Percentiles rank a stretch among this genome's conserved stretches.
Conservation (phyloP, 2,888 invertebrate species). For the Muscina levida region DNA sequence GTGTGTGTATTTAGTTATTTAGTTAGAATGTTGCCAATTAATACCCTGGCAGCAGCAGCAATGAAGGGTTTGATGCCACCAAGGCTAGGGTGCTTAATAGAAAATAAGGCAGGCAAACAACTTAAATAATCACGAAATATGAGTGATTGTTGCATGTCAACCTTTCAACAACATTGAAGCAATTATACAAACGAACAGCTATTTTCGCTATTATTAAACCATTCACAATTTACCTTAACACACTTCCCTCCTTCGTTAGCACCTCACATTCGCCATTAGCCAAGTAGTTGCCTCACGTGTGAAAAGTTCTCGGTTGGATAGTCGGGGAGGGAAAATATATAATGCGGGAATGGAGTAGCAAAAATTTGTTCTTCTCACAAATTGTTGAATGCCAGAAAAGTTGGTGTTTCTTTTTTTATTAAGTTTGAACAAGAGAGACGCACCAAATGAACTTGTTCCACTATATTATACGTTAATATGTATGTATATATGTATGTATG, state of each 20-base stretch:
- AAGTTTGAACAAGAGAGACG: background rate
- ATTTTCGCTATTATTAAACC: conserved; percentile 34
- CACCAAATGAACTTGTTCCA: background rate
- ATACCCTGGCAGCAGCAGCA: conserved; percentile 14
- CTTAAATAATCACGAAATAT: conserved; percentile 49
- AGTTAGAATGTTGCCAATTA: conserved; percentile 3
- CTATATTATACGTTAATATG: background rate
- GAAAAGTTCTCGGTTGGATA: too few species aligned
- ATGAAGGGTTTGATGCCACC: conserved; percentile 1
- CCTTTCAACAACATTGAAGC: conserved; percentile 53
- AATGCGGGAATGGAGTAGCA: too few species aligned
- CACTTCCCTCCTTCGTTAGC: background rate
- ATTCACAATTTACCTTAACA: conserved; percentile 23
- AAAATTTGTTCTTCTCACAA: background rate
- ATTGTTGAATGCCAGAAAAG: conserved; percentile 7
- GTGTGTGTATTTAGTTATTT: too few species aligned
- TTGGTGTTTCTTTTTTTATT: background rate
- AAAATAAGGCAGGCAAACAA: background rate
- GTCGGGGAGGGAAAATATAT: too few species aligned
- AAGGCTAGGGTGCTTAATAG: background rate
- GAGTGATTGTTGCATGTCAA: conserved; percentile 60
- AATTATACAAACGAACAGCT: conserved; percentile 54
- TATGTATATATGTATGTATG: background rate
- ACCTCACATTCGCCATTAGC: too few species aligned
- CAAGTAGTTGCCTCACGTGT: too few species aligned